Evolutionary conservation across 2,113 vertebrate species (phyloP), one percentile per base, ranked within the genome.

Genomic region (Pedetes capensis): DNA sequence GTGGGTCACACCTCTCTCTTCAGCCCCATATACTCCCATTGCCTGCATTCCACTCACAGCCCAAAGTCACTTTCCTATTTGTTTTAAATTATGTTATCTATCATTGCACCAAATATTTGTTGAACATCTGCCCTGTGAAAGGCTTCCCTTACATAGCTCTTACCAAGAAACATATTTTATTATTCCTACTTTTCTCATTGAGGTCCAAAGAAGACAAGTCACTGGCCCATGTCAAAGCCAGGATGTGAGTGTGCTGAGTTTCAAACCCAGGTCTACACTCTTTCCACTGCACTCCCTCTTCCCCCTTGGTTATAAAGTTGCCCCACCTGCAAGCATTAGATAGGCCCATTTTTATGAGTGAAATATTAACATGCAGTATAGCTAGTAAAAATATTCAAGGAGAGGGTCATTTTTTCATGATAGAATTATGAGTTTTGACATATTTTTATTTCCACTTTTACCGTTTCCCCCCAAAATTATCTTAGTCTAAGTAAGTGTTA

Each of bases 71-170:
- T 47, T 59, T 34, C 9, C 25, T 47, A 47, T 32, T 76, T 84
- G n/a, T n/a, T 87, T 64, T n/a, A 76, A 91, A 69, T n/a, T 94
- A 69, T 57, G 10, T 27, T 69, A 42, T 63, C 44, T 69, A 42
- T 63, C 44, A 42, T 32, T 59, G 71, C 9, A 72, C 25, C 29
- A 75, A 75, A 42, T 9, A 64, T 75, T 42, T 81, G 57, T 42
- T 93, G 42, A 93, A 55, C 14, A 87, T 85, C 39, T 89, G 29
- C 37, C 63, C 55, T 87, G 49, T n/a, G 57, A 87, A 93, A 95
- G 13, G 18, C 64, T 84, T 11, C 20, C 57, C 71, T 74, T 44
- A 25, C 23, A 22, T 6, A 49, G 23, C 7, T 93, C 89, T 95
- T 74, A 91, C 14, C 61, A 57, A 57, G 22, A 86, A 78, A 42